These are phyloP conservation scores for Microplitis manilae DNA, from an alignment of 2,888 invertebrate genomes.

Conservation along the genomic window DNA sequence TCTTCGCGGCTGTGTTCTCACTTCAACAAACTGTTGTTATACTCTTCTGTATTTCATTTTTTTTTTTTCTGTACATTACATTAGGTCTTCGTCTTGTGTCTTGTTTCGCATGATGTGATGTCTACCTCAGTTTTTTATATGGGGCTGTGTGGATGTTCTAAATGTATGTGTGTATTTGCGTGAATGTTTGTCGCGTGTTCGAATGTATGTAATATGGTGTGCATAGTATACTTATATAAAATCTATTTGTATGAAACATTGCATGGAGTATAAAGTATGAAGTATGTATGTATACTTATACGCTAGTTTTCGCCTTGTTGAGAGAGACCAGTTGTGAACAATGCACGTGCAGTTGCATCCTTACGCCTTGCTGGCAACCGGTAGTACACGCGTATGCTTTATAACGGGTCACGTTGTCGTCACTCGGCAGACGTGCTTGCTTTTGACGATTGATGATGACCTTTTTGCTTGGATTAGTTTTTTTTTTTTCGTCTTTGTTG, in stretches of 20 bases:
- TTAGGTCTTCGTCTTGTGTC: neutral
- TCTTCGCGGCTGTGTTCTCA: neutral
- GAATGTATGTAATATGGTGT: neutral
- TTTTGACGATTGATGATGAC: constrained; percentile 14
- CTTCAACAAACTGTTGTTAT: neutral
- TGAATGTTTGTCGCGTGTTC: neutral
- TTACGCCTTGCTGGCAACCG: neutral
- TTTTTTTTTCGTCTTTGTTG: neutral
- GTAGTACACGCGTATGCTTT: constrained; percentile 16
- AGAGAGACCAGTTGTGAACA: constrained; percentile 28
- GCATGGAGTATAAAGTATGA: neutral
- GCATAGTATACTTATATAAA: neutral
- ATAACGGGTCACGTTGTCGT: constrained; percentile 25
- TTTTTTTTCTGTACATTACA: neutral
- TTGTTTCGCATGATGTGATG: neutral
- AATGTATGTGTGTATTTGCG: neutral
- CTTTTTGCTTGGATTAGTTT: neutral
- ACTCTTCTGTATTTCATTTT: neutral
- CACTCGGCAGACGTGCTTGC: constrained; percentile 10
- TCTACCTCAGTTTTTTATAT: neutral
- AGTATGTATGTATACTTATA: neutral
- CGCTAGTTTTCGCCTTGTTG: constrained; percentile 32
- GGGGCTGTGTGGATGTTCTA: neutral
- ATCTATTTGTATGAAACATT: neutral
- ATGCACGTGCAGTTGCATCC: constrained; percentile 34